These are phyloP conservation scores for Hippoglossus hippoglossus DNA, from an alignment of 2,797 vertebrate genomes.

Conservation along the genomic window DNA sequence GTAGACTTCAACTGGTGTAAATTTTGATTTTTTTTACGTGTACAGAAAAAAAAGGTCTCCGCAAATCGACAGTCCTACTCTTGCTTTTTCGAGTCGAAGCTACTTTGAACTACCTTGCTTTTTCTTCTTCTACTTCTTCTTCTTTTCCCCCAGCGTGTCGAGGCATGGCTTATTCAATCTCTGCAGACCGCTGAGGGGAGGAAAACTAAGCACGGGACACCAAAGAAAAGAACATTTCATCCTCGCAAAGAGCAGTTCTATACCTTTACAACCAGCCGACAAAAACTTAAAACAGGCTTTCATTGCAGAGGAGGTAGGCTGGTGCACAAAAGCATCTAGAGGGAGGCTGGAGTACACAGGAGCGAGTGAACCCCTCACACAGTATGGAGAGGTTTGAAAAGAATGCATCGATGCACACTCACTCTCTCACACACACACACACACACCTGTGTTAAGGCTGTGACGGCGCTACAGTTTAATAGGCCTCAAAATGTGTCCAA, in stretches of 20 bases:
- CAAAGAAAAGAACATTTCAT: constrained; percentile 8
- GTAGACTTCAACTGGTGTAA: constrained; percentile 29
- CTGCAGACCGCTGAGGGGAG: constrained; percentile 13
- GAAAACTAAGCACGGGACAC: constrained; percentile 27
- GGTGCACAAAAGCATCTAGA: constrained; percentile 55
- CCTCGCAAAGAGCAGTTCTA: constrained; percentile 23
- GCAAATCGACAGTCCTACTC: constrained; percentile 6
- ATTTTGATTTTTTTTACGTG: constrained; percentile 17
- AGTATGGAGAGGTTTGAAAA: constrained; percentile 44
- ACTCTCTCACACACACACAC: constrained; percentile 41
- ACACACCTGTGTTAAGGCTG: constrained; percentile 59
- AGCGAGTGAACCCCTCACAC: constrained; percentile 30
- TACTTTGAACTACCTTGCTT: constrained; percentile 20
- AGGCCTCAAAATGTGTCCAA: constrained; percentile 42
- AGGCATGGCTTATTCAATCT: constrained; percentile 43
- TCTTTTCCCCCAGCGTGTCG: not conserved
- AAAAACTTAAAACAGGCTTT: constrained; percentile 63
- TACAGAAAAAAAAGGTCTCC: constrained; percentile 1
- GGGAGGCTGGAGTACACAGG: constrained; percentile 39
- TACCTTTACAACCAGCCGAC: constrained; percentile 21
- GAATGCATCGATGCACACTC: constrained; percentile 24
- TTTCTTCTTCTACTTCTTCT: not conserved
- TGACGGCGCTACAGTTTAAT: constrained; percentile 45
- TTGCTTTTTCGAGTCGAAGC: constrained; percentile 1
- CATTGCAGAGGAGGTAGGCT: constrained; percentile 89